Evolutionary conservation across 2,888 invertebrate species (phyloP), one percentile per base, ranked within the genome.

Genomic region (Sclerodermus sp.): DNA sequence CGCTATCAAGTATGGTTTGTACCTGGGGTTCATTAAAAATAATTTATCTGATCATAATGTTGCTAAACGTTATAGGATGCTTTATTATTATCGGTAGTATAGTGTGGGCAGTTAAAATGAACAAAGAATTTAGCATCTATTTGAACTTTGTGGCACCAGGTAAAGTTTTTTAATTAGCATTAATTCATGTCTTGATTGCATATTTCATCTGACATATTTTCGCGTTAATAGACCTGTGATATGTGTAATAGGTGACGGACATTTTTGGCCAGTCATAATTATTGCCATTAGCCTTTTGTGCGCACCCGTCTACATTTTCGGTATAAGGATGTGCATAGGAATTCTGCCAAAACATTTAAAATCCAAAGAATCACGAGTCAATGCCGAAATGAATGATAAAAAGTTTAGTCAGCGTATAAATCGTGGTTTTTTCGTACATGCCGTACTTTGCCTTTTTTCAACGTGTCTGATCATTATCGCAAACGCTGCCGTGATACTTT

Each of bases 301-400:
- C 23, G 45, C 53, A 1, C 65, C 65, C 1, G 60, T 55, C 5
- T 62, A 67, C 43, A 3, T 58, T 9, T 40, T 62, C 10, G 67
- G 57, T 1, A 1, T 57, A 6, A 58, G 47, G 16, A 48, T 31
- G 8, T 23, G 23, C 8, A 8, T 23, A 3, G 8, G 23, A 23
- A 23, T 23, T 8, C 23, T 3, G 3, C 4, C 23, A 23, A 8
- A 23, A 23, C 4, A 3, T 8, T 8, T 23, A 5, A 8, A 23
- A 5, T 8, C 23, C 8, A 8, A 8, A 23, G 23, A 23, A 3
- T 23, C 23, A n/a, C n/a, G n/a, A n/a, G n/a, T n/a, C n/a, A n/a
- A n/a, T n/a, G n/a, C n/a, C n/a, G n/a, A n/a, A n/a, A n/a, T n/a
- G 23, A 23, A 23, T 8, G 23, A 23, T 23, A 23, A 8, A 3